phyloP scores from a whole-genome alignment of 2,888 invertebrate species.

The Microctonus hyperodae region DNA sequence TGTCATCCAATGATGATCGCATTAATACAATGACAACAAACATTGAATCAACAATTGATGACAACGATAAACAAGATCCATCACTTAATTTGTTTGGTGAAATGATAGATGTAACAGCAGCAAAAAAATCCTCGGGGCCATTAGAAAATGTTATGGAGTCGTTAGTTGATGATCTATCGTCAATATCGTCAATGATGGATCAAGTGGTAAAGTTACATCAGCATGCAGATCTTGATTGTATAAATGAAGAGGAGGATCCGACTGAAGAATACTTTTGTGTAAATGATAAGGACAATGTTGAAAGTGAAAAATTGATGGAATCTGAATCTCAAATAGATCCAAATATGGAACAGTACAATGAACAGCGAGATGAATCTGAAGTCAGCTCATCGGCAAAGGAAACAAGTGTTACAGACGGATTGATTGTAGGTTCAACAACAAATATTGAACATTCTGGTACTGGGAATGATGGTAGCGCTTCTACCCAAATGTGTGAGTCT shows the following conservation, averaged over 20 bases:
- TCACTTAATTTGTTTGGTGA: too few species aligned
- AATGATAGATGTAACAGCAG: too few species aligned
- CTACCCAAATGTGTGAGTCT: conserved; percentile 43
- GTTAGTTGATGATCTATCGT: conserved; percentile 46
- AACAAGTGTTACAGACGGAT: conserved; percentile 40
- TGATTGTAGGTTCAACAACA: conserved; percentile 25
- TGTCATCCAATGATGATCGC: neutral
- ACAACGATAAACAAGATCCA: neutral
- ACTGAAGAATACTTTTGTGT: conserved; percentile 40
- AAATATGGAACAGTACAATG: conserved; percentile 29
- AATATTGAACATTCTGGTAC: neutral
- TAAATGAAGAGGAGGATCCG: conserved; percentile 45
- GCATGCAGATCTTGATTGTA: conserved; percentile 47
- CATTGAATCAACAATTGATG: neutral
- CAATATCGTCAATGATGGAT: neutral
- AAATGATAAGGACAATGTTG: conserved; percentile 36
- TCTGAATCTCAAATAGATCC: conserved; percentile 29
- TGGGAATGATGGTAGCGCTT: conserved; percentile 35
- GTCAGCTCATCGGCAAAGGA: conserved; percentile 43
- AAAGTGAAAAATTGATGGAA: conserved; percentile 31
- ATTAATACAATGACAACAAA: neutral
- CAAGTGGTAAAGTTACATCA: conserved; percentile 39
- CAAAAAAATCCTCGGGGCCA: neutral
- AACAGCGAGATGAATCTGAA: conserved; percentile 29
- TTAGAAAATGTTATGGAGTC: conserved; percentile 29